A percentile compares a stretch with the other conserved stretches of the same genome.
Evolutionary conservation across 2,888 invertebrate genomes (phyloP).

Genomic region (Platycheirus rosarum): DNA sequence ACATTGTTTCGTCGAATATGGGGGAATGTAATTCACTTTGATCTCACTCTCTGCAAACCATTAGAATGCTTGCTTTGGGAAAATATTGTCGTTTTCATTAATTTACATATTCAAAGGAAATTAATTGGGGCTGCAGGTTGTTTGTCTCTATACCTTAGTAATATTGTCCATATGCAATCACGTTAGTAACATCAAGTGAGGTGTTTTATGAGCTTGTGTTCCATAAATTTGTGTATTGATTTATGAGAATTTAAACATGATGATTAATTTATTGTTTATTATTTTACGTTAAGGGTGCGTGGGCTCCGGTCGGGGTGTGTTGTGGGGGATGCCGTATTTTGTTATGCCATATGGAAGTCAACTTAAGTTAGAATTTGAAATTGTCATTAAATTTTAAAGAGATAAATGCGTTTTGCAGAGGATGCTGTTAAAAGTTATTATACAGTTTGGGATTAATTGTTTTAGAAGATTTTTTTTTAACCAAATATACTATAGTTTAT

Average conservation of each 20-base stretch:
- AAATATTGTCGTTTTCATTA: conserved; percentile 74
- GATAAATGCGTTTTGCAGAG: too few species aligned
- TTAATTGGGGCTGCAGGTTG: conserved; percentile 74
- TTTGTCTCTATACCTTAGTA: conserved; percentile 68
- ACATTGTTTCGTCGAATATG: conserved; percentile 37
- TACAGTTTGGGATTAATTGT: too few species aligned
- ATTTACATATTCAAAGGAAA: conserved; percentile 74
- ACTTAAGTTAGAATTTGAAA: too few species aligned
- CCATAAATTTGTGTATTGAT: conserved; percentile 45
- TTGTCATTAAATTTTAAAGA: too few species aligned
- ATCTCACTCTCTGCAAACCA: conserved; percentile 71
- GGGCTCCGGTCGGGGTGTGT: neutral
- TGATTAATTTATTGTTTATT: conserved; percentile 32
- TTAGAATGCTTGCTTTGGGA: conserved; percentile 74
- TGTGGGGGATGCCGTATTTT: too few species aligned
- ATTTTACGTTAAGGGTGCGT: neutral
- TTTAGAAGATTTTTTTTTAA: too few species aligned
- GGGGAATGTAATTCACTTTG: conserved; percentile 72
- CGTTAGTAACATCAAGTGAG: conserved; percentile 66
- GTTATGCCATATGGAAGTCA: too few species aligned
- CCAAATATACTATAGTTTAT: too few species aligned
- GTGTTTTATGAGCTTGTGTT: conserved; percentile 58
- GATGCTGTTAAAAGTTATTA: too few species aligned
- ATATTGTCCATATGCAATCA: conserved; percentile 71
- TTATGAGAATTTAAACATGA: conserved; percentile 15